A percentile compares a stretch with the other conserved stretches of the same genome.
Evolutionary conservation across 2,888 invertebrate genomes (phyloP).

Genomic region (Crocallis elinguaria): DNA sequence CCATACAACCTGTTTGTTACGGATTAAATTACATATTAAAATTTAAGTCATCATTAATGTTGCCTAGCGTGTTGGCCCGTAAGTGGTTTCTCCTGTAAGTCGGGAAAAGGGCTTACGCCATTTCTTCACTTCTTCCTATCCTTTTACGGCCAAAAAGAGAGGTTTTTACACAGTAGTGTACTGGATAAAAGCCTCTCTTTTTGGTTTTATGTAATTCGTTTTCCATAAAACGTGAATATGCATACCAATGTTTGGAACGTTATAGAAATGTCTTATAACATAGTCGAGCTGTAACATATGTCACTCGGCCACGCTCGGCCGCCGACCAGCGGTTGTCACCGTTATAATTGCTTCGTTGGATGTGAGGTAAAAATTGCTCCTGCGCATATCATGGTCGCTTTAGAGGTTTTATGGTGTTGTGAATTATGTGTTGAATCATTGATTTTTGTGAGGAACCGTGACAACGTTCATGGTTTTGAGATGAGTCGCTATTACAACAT

Average conservation of each 20-base stretch:
- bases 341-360: slow-evolving; percentile 56
- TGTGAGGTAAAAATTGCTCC: slow-evolving; percentile 45
- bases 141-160: too few species aligned
- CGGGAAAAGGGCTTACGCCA: too few species aligned
- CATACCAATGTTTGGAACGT: background rate
- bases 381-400: slow-evolving; percentile 24
- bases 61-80: too few species aligned
- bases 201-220: too few species aligned
- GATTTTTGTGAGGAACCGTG: background rate
- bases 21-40: too few species aligned
- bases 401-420: background rate
- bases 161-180: too few species aligned
- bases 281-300: slow-evolving; percentile 44
- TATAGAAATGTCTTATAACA: slow-evolving; percentile 15
- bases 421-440: background rate
- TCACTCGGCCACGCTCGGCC: slow-evolving; percentile 58
- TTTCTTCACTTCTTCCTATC: too few species aligned
- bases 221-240: background rate
- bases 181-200: too few species aligned
- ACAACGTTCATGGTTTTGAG: background rate
- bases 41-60: too few species aligned
- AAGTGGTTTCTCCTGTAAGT: too few species aligned
- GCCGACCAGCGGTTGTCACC: slow-evolving; percentile 48
- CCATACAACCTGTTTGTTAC: too few species aligned
- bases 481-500: background rate